phyloP scores from a whole-genome alignment of 2,113 vertebrate species.

The Crocuta crocuta region DNA sequence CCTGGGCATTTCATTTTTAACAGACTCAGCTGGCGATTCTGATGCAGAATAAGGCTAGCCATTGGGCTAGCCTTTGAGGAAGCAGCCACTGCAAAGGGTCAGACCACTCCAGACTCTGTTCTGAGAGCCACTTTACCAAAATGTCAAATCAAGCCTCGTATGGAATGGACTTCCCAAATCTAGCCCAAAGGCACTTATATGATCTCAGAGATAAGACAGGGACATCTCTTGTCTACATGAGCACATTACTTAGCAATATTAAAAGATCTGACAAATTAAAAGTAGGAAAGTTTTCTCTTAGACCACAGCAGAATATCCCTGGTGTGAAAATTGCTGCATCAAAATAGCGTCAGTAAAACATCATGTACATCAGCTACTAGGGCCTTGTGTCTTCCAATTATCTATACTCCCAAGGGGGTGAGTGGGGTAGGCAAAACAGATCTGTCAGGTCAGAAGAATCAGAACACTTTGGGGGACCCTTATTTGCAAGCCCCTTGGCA shows the following conservation, averaged over 20 bases:
- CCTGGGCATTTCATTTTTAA: slow-evolving; percentile 35
- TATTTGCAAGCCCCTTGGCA: slow-evolving; percentile 15
- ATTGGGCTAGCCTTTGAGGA: background rate
- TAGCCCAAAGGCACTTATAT: background rate
- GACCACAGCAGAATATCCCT: background rate
- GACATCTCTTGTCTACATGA: background rate
- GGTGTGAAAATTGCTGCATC: slow-evolving; percentile 23
- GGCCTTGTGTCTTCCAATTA: background rate
- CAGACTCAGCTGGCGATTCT: background rate
- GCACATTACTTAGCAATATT: slow-evolving; percentile 8
- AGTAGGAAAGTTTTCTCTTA: slow-evolving; percentile 24
- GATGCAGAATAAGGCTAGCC: slow-evolving; percentile 25
- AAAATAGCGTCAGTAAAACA: slow-evolving; percentile 46
- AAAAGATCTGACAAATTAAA: background rate
- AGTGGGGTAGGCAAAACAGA: background rate
- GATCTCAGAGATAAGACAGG: background rate
- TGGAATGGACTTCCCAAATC: background rate
- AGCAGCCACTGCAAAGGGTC: background rate
- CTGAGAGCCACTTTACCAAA: slow-evolving; percentile 26
- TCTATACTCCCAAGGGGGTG: background rate
- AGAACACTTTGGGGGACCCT: background rate
- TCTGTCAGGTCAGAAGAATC: slow-evolving; percentile 9
- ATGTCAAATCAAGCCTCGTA: background rate
- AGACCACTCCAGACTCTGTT: background rate
- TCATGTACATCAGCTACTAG: background rate